Evolutionary conservation across 2,888 invertebrate species (phyloP).

Genomic region (Erebia aethiops): DNA sequence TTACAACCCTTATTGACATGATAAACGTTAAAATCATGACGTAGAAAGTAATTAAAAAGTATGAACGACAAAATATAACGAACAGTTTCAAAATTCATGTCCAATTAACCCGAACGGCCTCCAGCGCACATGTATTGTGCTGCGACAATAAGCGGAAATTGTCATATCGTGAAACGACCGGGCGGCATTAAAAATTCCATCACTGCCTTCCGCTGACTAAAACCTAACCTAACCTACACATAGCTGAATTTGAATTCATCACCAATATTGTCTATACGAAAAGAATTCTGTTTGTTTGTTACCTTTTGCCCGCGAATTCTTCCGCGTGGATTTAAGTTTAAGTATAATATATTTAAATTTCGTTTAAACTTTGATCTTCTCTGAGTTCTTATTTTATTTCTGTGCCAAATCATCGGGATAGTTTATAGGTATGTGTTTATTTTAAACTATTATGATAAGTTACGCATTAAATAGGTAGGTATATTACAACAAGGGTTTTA

Average conservation of each 20-base stretch:
- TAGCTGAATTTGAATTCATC: background rate
- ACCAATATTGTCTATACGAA: background rate
- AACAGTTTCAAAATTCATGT: slow-evolving; percentile 58
- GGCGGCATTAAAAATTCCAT: slow-evolving; percentile 76
- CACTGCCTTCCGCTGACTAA: slow-evolving; percentile 30
- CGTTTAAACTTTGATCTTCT: no score
- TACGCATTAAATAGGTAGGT: no score
- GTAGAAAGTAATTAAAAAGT: slow-evolving; percentile 10
- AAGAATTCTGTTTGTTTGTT: no score
- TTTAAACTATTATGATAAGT: no score
- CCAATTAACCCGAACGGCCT: slow-evolving; percentile 49
- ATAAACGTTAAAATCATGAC: background rate
- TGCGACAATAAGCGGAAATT: slow-evolving; percentile 61
- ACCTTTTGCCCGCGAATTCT: no score
- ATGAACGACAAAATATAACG: slow-evolving; percentile 25
- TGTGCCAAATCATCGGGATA: no score
- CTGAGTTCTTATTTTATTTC: no score
- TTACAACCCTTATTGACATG: background rate
- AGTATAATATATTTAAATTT: no score
- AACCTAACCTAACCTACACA: background rate
- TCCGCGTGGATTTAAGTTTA: no score
- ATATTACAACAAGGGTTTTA: no score
- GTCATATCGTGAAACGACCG: slow-evolving; percentile 59
- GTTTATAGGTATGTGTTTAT: no score
- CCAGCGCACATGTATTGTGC: slow-evolving; percentile 46